Percentiles rank a stretch among this genome's conserved stretches.
These are phyloP conservation scores for Characodon lateralis DNA, from an alignment of 2,797 vertebrate genomes.

Conservation along the genomic window DNA sequence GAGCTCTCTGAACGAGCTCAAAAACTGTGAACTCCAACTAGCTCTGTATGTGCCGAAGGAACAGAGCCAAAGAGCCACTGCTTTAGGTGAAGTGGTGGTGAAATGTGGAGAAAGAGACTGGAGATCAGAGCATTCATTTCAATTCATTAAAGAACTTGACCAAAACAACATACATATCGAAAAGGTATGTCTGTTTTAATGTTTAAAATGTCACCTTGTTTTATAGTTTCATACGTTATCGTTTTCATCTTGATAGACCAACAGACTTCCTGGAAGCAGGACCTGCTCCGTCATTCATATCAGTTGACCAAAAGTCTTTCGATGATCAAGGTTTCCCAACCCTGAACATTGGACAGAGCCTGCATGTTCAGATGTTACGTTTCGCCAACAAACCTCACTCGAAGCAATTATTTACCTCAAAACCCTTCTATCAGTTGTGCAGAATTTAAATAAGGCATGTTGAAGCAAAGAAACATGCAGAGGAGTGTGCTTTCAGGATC, in stretches of 20 bases:
- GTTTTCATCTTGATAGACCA: neutral
- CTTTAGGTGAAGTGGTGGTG: conserved; percentile 76
- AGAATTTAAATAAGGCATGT: too few species aligned
- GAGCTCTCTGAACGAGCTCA: conserved; percentile 73
- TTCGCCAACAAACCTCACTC: neutral
- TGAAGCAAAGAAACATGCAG: too few species aligned
- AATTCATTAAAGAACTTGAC: conserved; percentile 70
- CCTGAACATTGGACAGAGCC: neutral
- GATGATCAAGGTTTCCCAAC: neutral
- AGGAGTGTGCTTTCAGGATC: too few species aligned
- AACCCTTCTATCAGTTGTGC: neutral
- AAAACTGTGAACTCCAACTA: conserved; percentile 70
- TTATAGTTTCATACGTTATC: neutral
- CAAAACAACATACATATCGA: conserved; percentile 52
- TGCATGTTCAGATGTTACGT: neutral
- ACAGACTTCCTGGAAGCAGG: neutral
- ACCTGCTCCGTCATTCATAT: neutral
- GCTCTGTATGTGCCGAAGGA: conserved; percentile 58
- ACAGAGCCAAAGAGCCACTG: conserved; percentile 44
- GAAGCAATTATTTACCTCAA: neutral
- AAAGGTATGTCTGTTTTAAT: conserved; percentile 60
- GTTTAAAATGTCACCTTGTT: neutral
- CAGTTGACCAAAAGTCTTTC: neutral
- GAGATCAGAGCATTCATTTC: conserved; percentile 61
- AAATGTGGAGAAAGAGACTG: conserved; percentile 75